These are phyloP conservation scores for Calephelis virginiensis DNA, from an alignment of 1,140 invertebrate species.

Conservation along the genomic window DNA sequence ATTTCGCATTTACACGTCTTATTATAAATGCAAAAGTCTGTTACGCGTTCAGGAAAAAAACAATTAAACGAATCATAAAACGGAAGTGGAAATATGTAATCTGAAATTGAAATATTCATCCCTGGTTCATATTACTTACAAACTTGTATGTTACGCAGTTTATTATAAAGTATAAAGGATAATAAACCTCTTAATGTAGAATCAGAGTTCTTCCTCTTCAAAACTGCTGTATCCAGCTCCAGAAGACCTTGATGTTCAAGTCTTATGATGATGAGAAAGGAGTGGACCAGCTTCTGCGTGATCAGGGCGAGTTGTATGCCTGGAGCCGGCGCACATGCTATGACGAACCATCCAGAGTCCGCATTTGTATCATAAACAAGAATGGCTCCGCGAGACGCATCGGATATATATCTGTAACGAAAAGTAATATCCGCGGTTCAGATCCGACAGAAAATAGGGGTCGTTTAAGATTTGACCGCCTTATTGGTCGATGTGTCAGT, in stretches of 20 bases:
- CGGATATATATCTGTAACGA: conserved; percentile 14
- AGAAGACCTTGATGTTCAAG: conserved; percentile 38
- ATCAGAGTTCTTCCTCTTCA: conserved; percentile 40
- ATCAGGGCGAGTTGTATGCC: conserved; percentile 47
- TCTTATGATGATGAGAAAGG: conserved; percentile 41
- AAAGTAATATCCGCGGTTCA: background rate
- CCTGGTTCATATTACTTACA: no score
- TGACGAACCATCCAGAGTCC: conserved; percentile 63
- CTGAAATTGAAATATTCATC: no score
- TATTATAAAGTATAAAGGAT: no score
- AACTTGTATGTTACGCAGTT: no score
- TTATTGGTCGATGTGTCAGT: no score
- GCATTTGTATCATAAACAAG: conserved; percentile 77
- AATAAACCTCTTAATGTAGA: conserved; percentile 40
- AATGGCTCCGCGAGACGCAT: conserved; percentile 68
- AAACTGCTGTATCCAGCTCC: conserved; percentile 44
- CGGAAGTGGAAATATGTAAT: no score
- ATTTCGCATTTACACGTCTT: no score
- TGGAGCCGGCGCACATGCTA: conserved; percentile 30
- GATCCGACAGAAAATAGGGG: no score
- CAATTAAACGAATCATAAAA: no score
- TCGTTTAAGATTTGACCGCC: no score
- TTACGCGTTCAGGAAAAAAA: no score
- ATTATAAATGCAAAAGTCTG: no score
- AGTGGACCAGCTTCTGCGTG: conserved; percentile 32